Percentiles rank a stretch among this genome's conserved stretches.
phyloP scores from a whole-genome alignment of 37 sponge, comb jelly and placozoan species.

The Theonella swinhoei region DNA sequence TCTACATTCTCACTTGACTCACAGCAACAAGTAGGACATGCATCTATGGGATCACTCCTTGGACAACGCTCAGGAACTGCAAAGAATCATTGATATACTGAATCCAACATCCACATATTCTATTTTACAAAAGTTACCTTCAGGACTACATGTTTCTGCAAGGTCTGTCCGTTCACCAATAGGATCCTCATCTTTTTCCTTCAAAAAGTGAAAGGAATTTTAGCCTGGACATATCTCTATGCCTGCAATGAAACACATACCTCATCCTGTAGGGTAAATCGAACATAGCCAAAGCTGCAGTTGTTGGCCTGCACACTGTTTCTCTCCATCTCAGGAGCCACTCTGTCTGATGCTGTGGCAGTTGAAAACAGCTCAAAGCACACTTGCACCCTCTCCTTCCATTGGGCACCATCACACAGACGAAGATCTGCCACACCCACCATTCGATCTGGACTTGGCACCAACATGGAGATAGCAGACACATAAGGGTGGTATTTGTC shows the following conservation, averaged over 20 bases:
- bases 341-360: constrained; percentile 17
- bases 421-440: constrained; percentile 45
- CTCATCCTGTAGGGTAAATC: constrained; percentile 24
- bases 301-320: constrained; percentile 35
- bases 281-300: constrained; percentile 59
- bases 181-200: too few relatives aligned
- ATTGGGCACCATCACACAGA: constrained; percentile 27
- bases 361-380: constrained; percentile 57
- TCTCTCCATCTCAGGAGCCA: constrained; percentile 19
- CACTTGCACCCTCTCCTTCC: constrained; percentile 43
- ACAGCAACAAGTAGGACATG: constrained; percentile 8
- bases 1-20: constrained; percentile 18
- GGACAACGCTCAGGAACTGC: background rate
- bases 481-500: constrained; percentile 25
- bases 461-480: constrained; percentile 31
- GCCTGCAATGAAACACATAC: too few relatives aligned
- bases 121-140: too few relatives aligned
- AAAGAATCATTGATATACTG: too few relatives aligned
- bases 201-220: too few relatives aligned
- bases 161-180: too few relatives aligned
- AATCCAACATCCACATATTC: too few relatives aligned
- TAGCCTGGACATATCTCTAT: too few relatives aligned
- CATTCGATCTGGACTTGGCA: constrained; percentile 41
- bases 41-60: background rate
- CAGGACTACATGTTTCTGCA: too few relatives aligned